phyloP scores from a whole-genome alignment of 2,113 vertebrate species.

The Brachyistius frenatus region DNA sequence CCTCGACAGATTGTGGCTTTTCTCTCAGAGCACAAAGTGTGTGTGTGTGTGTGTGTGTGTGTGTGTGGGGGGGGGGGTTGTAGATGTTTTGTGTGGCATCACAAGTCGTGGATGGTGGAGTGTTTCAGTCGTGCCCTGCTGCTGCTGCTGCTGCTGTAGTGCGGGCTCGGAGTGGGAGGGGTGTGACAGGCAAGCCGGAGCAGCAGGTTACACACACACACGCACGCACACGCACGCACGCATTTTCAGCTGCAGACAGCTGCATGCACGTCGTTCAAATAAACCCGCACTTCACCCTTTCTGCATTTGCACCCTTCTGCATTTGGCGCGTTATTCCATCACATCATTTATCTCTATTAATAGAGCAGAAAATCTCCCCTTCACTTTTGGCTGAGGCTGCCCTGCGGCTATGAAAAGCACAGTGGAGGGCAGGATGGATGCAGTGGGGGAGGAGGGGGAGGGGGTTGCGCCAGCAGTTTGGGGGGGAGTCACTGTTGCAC shows the following conservation, averaged over 20 bases:
- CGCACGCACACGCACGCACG: not conserved
- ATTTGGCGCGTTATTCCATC: constrained; percentile 17
- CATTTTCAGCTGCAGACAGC: constrained; percentile 32
- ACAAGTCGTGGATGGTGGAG: constrained; percentile 25
- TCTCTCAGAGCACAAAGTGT: no score
- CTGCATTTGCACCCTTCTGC: constrained; percentile 15
- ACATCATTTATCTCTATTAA: constrained; percentile 52
- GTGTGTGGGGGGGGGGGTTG: no score
- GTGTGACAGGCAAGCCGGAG: constrained; percentile 67
- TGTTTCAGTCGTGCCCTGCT: constrained; percentile 52
- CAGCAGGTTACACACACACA: constrained; percentile 41
- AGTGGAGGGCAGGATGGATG: constrained; percentile 44
- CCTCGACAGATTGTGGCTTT: not conserved
- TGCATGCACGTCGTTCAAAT: constrained; percentile 47
- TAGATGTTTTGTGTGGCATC: not conserved
- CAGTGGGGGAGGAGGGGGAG: no score
- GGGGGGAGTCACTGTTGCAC: constrained; percentile 31
- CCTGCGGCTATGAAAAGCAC: constrained; percentile 54
- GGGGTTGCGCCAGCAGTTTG: not conserved
- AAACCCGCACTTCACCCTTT: constrained; percentile 13
- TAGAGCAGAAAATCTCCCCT: constrained; percentile 62
- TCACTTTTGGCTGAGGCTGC: constrained; percentile 57
- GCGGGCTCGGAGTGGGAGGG: constrained; percentile 64
- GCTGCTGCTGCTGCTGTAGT: constrained; percentile 41
- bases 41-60: no score